Base-by-base conservation (phyloP, 2,888 invertebrate species). In the Myopa tessellatipennis region DNA sequence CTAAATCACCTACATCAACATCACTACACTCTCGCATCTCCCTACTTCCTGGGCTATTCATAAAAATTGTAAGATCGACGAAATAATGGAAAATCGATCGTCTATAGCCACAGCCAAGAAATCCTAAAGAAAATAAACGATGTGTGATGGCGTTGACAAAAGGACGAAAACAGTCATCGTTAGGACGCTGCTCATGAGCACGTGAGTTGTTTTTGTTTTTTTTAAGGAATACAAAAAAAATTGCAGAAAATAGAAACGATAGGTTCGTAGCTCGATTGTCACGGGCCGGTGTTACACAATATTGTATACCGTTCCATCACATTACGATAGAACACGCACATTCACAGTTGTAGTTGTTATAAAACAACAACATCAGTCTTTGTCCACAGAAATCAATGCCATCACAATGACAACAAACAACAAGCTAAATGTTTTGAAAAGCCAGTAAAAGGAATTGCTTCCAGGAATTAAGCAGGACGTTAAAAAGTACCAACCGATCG, bases 251-350 rank as follows among this genome's bases (percentile, higher is more conserved):
- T 68, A 67, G 72, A 82, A 83, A 80, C 78, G 82, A 82, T 86
- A 86, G 86, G 83, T 85, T 87, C 87, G 87, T 87, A 86, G 87
- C 87, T 85, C 85, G 85, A 85, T 85, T 87, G 87, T 86, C 87
- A 87, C 87, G 87, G 87, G 87, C 86, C 85, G 85, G 85, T 85
- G 86, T 87, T 86, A 82, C 84, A 84, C 83, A 85, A 85, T 78
- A 78, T 83, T 75, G 81, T 83, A 83, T 82, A 83, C 76, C 4
- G 40, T 18, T 60, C 14, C 34, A 18, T 14, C 7, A 63, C 69
- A n/a, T 72, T 55, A 55, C 5, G n/a, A 38, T 18, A 16, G 60
- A 10, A 69, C 40, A 71, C n/a, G 5, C n/a, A 61, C 73, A 73
- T 65, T 72, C 71, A 80, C 26, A 61, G 8, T 4, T 26, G 12